These are phyloP conservation scores for Aelia acuminata DNA, from an alignment of 2,888 invertebrate species.

Conservation along the genomic window DNA sequence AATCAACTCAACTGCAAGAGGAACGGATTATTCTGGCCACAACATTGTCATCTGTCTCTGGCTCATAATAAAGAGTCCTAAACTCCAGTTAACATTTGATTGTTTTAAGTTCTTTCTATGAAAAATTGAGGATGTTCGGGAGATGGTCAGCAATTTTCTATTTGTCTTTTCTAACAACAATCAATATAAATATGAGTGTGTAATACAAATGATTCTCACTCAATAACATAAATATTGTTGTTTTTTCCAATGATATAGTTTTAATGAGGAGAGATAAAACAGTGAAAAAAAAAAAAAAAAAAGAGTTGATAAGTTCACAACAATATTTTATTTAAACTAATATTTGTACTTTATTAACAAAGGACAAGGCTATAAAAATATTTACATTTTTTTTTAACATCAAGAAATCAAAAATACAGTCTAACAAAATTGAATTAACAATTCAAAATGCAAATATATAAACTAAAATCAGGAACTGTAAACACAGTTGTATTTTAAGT, in stretches of 20 bases:
- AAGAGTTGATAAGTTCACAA: not conserved
- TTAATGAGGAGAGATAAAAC: not conserved
- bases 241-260: not conserved
- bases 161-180: no score
- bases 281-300: not conserved
- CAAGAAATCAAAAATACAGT: not conserved
- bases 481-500: slow-evolving; percentile 15
- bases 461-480: slow-evolving; percentile 24
- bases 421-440: slow-evolving; percentile 1
- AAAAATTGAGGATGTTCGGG: no score
- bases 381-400: not conserved
- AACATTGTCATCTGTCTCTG: no score
- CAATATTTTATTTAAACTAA: not conserved
- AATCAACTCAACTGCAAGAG: no score
- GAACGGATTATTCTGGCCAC: no score
- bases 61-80: no score
- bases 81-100: no score
- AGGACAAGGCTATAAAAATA: slow-evolving; percentile 33
- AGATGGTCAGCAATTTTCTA: no score
- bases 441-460: slow-evolving; percentile 28
- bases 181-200: no score
- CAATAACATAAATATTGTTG: not conserved
- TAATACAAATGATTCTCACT: no score
- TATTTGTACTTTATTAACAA: not conserved
- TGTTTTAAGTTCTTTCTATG: no score